Evolutionary conservation across 2,797 vertebrate species (phyloP).

Genomic region (Mallotus villosus): DNA sequence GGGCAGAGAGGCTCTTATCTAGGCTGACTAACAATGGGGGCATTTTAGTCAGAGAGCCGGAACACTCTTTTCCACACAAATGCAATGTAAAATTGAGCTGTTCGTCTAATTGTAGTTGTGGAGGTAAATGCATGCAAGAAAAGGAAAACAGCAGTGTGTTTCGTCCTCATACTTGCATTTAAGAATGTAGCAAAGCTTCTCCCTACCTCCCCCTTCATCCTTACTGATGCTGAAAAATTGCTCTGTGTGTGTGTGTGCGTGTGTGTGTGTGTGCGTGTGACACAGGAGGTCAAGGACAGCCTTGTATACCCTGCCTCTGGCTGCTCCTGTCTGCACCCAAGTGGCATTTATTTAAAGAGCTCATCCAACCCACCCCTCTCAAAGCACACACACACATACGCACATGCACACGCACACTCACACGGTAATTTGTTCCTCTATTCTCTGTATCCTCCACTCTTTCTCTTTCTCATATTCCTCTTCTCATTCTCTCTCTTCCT

Average conservation of each 20-base stretch:
- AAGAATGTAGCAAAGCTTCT: neutral
- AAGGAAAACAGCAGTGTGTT: neutral
- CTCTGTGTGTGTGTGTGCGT: neutral
- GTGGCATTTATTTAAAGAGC: conserved; percentile 80
- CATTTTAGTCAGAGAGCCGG: neutral
- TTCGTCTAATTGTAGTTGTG: neutral
- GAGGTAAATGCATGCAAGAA: neutral
- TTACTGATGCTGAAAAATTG: conserved; percentile 6
- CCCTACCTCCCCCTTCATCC: neutral
- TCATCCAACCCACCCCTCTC: conserved; percentile 55
- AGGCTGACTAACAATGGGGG: neutral
- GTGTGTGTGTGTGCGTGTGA: conserved; percentile 46
- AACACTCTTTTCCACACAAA: neutral
- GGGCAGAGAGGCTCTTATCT: neutral
- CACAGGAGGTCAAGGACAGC: conserved; percentile 77
- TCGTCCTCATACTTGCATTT: neutral
- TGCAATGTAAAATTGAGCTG: neutral
- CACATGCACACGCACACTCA: conserved; percentile 8
- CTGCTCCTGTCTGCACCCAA: conserved; percentile 73
- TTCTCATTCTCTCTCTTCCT: neutral
- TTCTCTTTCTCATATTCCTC: neutral
- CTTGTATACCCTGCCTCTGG: conserved; percentile 71
- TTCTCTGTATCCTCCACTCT: neutral
- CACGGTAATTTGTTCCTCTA: conserved; percentile 23
- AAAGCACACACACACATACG: conserved; percentile 18